A percentile compares a stretch with the other conserved stretches of the same genome.
Evolutionary conservation across 2,113 vertebrate genomes (phyloP).

Genomic region (Passer domesticus): DNA sequence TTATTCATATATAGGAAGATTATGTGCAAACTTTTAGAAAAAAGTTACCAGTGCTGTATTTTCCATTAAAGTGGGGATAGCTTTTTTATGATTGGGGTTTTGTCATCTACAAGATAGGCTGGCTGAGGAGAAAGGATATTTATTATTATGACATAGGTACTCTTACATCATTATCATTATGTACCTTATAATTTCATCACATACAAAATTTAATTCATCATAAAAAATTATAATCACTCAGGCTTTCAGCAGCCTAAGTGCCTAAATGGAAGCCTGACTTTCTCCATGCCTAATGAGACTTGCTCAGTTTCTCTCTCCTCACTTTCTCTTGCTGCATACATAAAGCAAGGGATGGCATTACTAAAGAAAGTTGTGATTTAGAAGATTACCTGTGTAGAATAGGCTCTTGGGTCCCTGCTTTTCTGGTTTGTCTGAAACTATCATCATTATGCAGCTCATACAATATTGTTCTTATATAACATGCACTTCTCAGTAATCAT

Average conservation of each 20-base stretch:
- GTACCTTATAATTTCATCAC: not conserved
- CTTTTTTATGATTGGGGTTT: not conserved
- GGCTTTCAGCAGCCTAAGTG: not conserved
- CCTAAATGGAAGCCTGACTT: not conserved
- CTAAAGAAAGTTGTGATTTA: not conserved
- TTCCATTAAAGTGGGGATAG: not conserved
- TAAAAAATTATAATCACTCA: not conserved
- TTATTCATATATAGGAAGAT: not conserved
- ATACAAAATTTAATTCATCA: not conserved
- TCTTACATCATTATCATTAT: not conserved
- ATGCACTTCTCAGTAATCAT: not conserved
- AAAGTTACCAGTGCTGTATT: not conserved
- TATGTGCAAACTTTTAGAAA: not conserved
- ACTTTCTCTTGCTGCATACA: not conserved
- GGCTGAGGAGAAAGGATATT: not conserved
- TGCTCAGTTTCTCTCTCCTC: not conserved
- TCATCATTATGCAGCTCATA: not conserved
- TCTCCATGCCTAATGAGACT: not conserved
- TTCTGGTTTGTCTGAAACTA: slow-evolving; percentile 3
- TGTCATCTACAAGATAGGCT: not conserved
- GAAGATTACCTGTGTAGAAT: not conserved
- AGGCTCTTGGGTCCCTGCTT: not conserved
- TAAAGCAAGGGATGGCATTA: not conserved
- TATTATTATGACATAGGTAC: not conserved
- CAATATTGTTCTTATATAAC: not conserved